Evolutionary conservation across 2,888 invertebrate species (phyloP), one percentile per base, ranked within the genome.

Genomic region (Parascotia fuliginaria): DNA sequence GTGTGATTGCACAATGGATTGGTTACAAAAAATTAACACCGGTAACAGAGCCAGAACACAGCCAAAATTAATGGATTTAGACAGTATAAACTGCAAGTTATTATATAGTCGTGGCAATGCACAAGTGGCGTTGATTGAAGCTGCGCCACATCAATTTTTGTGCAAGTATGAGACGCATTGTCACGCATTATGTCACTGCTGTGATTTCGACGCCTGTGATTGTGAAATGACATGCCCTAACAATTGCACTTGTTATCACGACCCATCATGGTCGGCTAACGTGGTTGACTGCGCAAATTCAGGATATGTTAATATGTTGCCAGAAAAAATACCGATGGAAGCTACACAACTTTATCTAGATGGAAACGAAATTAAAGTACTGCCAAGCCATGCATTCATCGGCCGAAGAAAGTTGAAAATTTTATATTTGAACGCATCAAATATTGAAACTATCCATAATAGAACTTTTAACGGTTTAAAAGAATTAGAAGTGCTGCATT

Each of bases 1-100:
- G 73, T 98, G 98, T 87, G 97, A 97, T 84, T 97, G 97, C 80
- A 96, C 96, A 54, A 97, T 97, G 97, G 96, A 97, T 79, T 98
- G 97, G 97, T 85, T 97, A 65, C 96, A 97, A 87, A 95, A 95
- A 83, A 95, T 96, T 67, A 96, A 96, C 82, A 93, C 94, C 62
- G 94, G 94, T 66, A 95, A 95, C 77, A 93, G 95, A 76, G 95
- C 95, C 49, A 93, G 96, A 71, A 96, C 96, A 41, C 96, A 96
- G 80, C 97, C 97, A 6, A 94, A 95, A 76, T 93, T 97, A 65
- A 95, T 96, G 92, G 97, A 97, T 87, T 92, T 97, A 74, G 95
- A 96, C 67, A 95, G 95, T 74, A 96, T 97, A 75, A 95, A 95
- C 78, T 97, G 97, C 85, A 95, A 95, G 80, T 93, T 97, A 59